Percentiles rank a stretch among this genome's conserved stretches.
phyloP scores from a whole-genome alignment of 2,797 vertebrate species.

The Malurus leucopterus region DNA sequence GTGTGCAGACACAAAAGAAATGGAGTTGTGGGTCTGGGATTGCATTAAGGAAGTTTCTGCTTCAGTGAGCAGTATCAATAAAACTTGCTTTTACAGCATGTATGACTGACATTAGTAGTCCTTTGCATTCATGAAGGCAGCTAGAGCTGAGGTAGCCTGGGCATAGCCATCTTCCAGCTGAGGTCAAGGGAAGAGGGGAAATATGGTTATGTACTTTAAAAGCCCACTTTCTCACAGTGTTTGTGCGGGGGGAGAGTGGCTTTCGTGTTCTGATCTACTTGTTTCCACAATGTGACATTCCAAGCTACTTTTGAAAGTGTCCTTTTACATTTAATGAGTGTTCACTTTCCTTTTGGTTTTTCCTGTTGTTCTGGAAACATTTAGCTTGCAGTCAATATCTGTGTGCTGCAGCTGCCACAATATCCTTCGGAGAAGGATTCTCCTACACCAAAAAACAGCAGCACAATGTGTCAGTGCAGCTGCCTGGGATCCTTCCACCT shows the following conservation, averaged over 20 bases:
- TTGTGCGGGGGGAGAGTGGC: background rate
- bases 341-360: background rate
- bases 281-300: background rate
- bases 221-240: background rate
- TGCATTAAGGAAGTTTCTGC: background rate
- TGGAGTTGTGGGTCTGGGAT: background rate
- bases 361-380: background rate
- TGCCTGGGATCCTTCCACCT: background rate
- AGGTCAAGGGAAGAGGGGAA: background rate
- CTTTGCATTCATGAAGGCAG: background rate
- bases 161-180: background rate
- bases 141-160: background rate
- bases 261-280: background rate
- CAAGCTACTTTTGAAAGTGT: background rate
- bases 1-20: background rate
- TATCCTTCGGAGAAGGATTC: background rate
- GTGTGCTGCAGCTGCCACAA: background rate
- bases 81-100: background rate
- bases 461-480: background rate
- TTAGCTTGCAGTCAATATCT: background rate
- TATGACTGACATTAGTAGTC: background rate
- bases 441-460: background rate
- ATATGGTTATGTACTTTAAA: background rate
- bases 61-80: background rate
- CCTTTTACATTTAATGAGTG: background rate